Conservation (phyloP, 2,888 invertebrate species). For the Saturnia japonica region DNA sequence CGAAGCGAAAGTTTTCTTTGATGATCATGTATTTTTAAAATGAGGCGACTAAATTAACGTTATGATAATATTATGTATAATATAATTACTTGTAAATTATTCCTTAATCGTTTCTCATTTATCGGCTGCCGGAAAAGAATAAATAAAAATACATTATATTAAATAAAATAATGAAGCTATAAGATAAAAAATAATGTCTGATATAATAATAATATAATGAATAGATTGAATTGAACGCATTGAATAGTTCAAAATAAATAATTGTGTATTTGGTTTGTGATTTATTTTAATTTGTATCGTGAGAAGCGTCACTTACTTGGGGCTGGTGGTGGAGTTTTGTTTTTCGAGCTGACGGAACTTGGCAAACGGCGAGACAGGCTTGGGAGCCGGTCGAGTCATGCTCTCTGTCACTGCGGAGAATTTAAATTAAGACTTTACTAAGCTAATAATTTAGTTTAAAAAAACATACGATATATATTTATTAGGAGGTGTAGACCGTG, state of each 20-base stretch:
- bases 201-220: constrained; percentile 20
- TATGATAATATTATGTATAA: constrained; percentile 53
- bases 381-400: constrained; percentile 76
- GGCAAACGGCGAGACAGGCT: constrained; percentile 92
- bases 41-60: constrained; percentile 66
- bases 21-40: constrained; percentile 31
- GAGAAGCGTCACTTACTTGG: constrained; percentile 84
- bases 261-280: background rate
- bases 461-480: background rate
- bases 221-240: constrained; percentile 10
- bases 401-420: constrained; percentile 77
- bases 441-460: background rate
- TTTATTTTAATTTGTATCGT: constrained; percentile 7
- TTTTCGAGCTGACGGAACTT: constrained; percentile 96
- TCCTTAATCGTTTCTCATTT: constrained; percentile 71
- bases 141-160: constrained; percentile 66
- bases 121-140: constrained; percentile 65
- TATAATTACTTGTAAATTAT: constrained; percentile 71
- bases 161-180: constrained; percentile 57
- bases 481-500: too few relatives aligned
- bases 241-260: constrained; percentile 24
- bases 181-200: constrained; percentile 31
- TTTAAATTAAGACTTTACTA: background rate
- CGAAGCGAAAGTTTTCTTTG: constrained; percentile 29
- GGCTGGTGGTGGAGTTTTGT: constrained; percentile 89